Percentiles rank a stretch among this genome's conserved stretches.
Conservation (phyloP, 2,113 vertebrate genomes). For the Melanocharis versteri region DNA sequence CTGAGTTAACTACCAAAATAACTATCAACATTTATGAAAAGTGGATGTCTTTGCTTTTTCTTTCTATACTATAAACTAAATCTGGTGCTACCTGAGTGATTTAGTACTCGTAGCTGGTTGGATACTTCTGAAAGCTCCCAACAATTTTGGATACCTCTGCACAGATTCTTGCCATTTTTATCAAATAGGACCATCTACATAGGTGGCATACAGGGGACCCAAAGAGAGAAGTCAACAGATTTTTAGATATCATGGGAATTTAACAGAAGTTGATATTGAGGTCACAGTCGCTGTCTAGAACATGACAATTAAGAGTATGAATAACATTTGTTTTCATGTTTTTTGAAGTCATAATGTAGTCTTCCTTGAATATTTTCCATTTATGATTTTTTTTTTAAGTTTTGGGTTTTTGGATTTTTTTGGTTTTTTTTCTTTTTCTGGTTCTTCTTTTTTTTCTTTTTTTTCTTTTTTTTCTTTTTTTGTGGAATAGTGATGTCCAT, state of each 20-base stretch:
- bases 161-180: neutral
- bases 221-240: neutral
- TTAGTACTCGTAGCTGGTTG: neutral
- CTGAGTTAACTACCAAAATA: neutral
- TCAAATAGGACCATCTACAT: no score
- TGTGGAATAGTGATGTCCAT: neutral
- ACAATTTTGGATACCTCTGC: neutral
- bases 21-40: neutral
- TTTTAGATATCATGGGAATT: neutral
- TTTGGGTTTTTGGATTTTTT: neutral
- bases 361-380: neutral
- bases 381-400: neutral
- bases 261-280: neutral
- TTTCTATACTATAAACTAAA: neutral
- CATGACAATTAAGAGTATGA: accelerated
- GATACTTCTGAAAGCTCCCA: neutral
- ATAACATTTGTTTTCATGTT: neutral
- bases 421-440: no score
- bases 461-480: no score
- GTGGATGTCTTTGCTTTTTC: neutral
- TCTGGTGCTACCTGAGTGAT: neutral
- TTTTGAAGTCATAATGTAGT: neutral
- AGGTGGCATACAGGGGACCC: neutral
- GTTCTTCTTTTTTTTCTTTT: no score
- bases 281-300: neutral